Percentiles rank a stretch among this genome's conserved stretches.
Evolutionary conservation across 1,140 invertebrate genomes (phyloP).

Genomic region (Lutraria rhynchaena): DNA sequence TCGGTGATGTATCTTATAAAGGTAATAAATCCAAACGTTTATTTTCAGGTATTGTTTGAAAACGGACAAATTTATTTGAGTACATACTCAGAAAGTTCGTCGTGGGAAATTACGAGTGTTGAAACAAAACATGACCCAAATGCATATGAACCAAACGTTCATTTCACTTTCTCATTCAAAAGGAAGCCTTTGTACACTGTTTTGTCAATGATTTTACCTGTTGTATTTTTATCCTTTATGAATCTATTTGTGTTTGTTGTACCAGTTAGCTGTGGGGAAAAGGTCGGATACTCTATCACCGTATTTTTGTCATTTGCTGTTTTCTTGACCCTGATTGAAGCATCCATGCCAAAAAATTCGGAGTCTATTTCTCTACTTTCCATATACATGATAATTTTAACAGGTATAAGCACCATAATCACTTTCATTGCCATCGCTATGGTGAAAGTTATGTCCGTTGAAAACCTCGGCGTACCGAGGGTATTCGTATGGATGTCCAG

Average conservation of each 20-base stretch:
- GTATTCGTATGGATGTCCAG: too few relatives aligned
- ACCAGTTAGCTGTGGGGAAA: constrained; percentile 84
- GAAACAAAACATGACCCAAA: not conserved
- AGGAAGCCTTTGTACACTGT: constrained; percentile 80
- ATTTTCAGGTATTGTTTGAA: too few relatives aligned
- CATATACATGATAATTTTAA: constrained; percentile 67
- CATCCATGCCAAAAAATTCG: constrained; percentile 85
- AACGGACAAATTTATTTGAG: not conserved
- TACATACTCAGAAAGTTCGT: not conserved
- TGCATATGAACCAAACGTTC: constrained; percentile 27
- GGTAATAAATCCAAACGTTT: too few relatives aligned
- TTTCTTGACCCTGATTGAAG: constrained; percentile 84
- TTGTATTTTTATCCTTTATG: constrained; percentile 84
- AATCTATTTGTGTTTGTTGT: constrained; percentile 85
- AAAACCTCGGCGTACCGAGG: too few relatives aligned
- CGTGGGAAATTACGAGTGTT: not conserved
- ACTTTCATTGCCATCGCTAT: too few relatives aligned
- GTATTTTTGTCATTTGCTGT: constrained; percentile 85
- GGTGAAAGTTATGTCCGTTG: too few relatives aligned
- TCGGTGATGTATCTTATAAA: too few relatives aligned
- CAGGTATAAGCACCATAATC: not conserved
- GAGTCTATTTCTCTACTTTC: constrained; percentile 85
- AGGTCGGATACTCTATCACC: constrained; percentile 84
- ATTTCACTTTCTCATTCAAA: constrained; percentile 76
- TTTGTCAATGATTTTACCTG: constrained; percentile 84